Evolutionary conservation across 2,888 invertebrate genomes (phyloP).

Genomic region (Pterostichus niger): DNA sequence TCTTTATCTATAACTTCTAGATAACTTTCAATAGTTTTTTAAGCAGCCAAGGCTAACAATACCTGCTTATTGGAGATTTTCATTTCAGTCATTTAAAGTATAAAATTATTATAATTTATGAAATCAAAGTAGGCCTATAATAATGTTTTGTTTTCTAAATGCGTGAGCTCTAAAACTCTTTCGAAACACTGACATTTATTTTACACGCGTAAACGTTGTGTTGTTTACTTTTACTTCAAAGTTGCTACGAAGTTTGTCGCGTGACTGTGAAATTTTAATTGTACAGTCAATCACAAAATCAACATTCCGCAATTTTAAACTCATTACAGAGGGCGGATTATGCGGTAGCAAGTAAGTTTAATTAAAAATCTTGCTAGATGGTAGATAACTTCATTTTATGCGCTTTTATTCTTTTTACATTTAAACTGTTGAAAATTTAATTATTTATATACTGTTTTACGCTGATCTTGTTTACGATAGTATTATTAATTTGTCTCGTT

Average conservation of each 20-base stretch:
- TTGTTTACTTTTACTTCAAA: conserved; percentile 31
- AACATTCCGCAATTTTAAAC: conserved; percentile 44
- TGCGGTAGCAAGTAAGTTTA: conserved; percentile 24
- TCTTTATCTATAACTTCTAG: conserved; percentile 11
- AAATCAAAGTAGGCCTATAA: background rate
- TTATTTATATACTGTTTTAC: conserved; percentile 18
- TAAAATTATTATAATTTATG: conserved; percentile 12
- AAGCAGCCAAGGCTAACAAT: background rate
- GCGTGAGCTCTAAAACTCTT: background rate
- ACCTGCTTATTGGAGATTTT: background rate
- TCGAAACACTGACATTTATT: background rate
- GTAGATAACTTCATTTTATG: conserved; percentile 6
- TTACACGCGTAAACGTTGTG: background rate
- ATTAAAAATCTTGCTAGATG: conserved; percentile 40
- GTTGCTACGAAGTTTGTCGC: conserved; percentile 13
- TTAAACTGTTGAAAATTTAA: conserved; percentile 41
- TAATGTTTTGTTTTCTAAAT: background rate
- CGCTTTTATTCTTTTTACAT: conserved; percentile 35
- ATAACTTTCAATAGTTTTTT: conserved; percentile 17
- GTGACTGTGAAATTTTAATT: conserved; percentile 48
- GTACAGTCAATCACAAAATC: conserved; percentile 51
- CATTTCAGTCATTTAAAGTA: conserved; percentile 7
- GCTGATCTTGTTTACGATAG: too few relatives aligned
- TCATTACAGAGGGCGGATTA: conserved; percentile 26
- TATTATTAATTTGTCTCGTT: conserved; percentile 12